Conservation (phyloP, 2,888 invertebrate species). For the Erebia ligea region DNA sequence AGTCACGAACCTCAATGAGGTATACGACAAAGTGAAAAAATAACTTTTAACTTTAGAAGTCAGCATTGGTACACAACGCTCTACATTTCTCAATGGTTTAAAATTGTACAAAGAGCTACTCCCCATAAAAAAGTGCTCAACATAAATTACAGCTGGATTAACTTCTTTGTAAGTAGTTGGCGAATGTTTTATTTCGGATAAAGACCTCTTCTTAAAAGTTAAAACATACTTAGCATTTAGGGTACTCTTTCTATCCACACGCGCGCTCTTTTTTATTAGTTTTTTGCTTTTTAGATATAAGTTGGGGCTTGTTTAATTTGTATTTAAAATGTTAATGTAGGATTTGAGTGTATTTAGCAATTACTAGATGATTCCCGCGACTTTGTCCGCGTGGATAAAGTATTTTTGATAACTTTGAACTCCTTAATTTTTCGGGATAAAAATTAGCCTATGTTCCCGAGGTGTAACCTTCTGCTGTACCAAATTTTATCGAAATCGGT, state of each 20-base stretch:
- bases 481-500: too few relatives aligned
- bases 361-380: too few relatives aligned
- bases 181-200: conserved; percentile 31
- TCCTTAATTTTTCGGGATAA: too few relatives aligned
- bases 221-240: conserved; percentile 1
- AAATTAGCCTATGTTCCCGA: too few relatives aligned
- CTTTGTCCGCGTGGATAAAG: too few relatives aligned
- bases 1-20: not conserved
- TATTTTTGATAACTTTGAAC: too few relatives aligned
- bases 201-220: conserved; percentile 19
- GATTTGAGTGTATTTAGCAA: too few relatives aligned
- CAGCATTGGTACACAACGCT: conserved; percentile 29
- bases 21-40: not conserved
- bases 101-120: conserved; percentile 40
- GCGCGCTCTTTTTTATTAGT: not conserved
- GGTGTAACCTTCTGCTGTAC: too few relatives aligned
- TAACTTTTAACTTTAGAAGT: conserved; percentile 18
- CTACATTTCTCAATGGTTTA: conserved; percentile 35
- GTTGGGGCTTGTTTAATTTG: not conserved
- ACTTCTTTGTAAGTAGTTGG: conserved; percentile 32
- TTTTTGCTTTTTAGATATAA: not conserved
- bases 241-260: not conserved
- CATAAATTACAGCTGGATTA: conserved; percentile 37
- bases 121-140: conserved; percentile 34
- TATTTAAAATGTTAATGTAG: not conserved